Conservation (phyloP, 2,113 vertebrate species). For the Bubo blakistoni region DNA sequence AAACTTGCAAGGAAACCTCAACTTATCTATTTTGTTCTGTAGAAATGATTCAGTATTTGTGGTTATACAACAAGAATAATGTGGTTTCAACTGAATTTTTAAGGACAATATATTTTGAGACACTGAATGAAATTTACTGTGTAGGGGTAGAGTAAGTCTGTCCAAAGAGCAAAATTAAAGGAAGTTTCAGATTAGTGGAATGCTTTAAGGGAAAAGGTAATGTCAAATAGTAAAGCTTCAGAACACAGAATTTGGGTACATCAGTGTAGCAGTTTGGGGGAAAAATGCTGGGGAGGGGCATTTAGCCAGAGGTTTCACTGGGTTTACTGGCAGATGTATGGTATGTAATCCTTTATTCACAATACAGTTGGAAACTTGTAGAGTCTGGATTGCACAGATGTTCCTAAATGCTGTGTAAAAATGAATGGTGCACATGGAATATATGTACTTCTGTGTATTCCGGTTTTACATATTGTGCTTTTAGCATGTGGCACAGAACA, state of each 20-base stretch:
- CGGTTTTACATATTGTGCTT: neutral
- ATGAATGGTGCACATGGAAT: neutral
- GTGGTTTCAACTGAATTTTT: neutral
- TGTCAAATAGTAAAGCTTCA: neutral
- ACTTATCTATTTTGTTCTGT: neutral
- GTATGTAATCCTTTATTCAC: neutral
- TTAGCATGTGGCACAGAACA: neutral
- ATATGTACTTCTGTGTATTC: neutral
- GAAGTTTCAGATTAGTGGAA: neutral
- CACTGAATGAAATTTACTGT: neutral
- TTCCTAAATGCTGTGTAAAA: neutral
- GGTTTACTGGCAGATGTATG: neutral
- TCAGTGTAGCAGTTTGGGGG: neutral
- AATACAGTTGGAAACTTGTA: neutral
- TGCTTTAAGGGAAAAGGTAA: neutral
- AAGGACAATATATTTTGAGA: neutral
- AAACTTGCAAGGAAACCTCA: neutral
- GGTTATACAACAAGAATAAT: neutral
- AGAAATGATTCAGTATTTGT: neutral
- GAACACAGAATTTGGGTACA: neutral
- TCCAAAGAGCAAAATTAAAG: neutral
- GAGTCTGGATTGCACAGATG: neutral
- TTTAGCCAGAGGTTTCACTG: neutral
- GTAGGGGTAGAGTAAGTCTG: neutral
- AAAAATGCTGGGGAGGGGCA: neutral